Evolutionary conservation across 2,888 invertebrate species (phyloP), one percentile per base, ranked within the genome.

Genomic region (Schizaphis graminum): DNA sequence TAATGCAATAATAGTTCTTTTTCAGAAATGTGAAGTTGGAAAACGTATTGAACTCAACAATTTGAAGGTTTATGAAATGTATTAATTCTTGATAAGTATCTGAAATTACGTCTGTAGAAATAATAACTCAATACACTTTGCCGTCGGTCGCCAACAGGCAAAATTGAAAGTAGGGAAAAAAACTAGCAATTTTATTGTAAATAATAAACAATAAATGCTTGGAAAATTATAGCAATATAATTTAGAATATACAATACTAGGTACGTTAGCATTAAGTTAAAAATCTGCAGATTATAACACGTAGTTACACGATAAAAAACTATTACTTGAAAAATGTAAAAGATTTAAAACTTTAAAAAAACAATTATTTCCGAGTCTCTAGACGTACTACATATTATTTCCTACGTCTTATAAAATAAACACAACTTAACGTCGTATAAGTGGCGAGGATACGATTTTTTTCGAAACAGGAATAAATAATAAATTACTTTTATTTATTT

Each of bases 231-330:
- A 35, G 35, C 77, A 35, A 77, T 35, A 77, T 35, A 21, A 77
- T 77, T 21, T 35, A 77, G 0, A 35, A 77, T 35, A 21, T 8
- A 35, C n/a, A 0, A 67, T 1, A 67, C 1, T 67, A 67, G n/a
- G n/a, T 5, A 16, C 16, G 2, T n/a, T 13, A 1, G 16, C n/a
- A 67, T 67, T 16, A 1, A 0, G 5, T n/a, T 0, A 16, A 67
- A 67, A 1, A 67, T 13, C 13, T 67, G 1, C n/a, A 67, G 4
- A 13, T 67, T 67, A 67, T 5, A 4, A 67, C 67, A 16, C 13
- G 5, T 67, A 4, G n/a, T n/a, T n/a, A 2, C 1, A 35, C 21
- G 1, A 35, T 21, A 35, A 35, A 21, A 35, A 77, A 77, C 21
- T 67, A n/a, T 67, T n/a, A n/a, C 8, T 4, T 67, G 1, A n/a